These are phyloP conservation scores for Petromus typicus DNA, from an alignment of 2,113 vertebrate species.

Conservation along the genomic window DNA sequence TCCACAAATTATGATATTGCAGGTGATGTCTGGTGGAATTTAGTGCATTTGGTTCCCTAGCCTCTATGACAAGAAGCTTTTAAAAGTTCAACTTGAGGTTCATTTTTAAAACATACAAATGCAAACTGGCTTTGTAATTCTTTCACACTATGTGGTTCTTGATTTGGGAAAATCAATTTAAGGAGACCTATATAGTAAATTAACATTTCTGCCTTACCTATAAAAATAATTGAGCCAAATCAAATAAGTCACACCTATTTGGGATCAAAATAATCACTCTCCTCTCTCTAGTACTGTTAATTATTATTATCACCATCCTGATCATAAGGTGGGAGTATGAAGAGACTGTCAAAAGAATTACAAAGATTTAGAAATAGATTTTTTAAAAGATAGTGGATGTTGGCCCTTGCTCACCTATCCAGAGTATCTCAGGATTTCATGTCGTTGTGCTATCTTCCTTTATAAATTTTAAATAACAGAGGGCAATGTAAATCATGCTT, in stretches of 20 bases:
- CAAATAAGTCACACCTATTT: neutral
- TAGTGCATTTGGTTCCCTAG: neutral
- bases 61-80: neutral
- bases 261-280: neutral
- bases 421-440: neutral
- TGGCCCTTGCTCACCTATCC: neutral
- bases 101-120: neutral
- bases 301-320: neutral
- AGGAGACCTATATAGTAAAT: neutral
- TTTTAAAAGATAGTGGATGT: neutral
- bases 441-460: neutral
- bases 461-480: neutral
- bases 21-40: neutral
- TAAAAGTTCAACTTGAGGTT: neutral
- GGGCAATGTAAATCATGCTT: neutral
- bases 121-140: neutral
- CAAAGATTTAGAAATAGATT: neutral
- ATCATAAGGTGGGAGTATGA: neutral
- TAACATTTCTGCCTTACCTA: neutral
- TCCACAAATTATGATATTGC: neutral
- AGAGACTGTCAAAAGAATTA: neutral
- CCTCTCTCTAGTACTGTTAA: neutral
- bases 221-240: neutral
- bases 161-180: constrained; percentile 37
- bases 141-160: neutral